These are phyloP conservation scores for Fulmarus glacialis DNA, from an alignment of 2,113 vertebrate genomes.

Conservation along the genomic window DNA sequence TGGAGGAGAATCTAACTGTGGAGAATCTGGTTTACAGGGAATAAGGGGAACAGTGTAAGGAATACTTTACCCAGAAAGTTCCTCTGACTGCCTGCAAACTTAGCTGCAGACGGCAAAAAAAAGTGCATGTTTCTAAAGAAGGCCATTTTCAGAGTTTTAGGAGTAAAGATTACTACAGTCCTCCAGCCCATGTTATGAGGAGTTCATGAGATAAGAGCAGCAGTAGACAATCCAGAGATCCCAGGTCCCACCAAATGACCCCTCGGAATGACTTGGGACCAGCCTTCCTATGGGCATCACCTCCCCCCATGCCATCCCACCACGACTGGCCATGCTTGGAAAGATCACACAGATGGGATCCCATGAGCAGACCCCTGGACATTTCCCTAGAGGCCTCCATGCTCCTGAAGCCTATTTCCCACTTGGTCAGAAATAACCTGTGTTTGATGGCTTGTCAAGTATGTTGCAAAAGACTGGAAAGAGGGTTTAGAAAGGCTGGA, in stretches of 20 bases:
- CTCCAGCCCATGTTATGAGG: neutral
- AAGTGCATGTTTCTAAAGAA: fast-evolving
- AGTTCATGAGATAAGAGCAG: neutral
- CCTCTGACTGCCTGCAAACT: neutral
- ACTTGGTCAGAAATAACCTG: neutral
- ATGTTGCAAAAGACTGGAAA: neutral
- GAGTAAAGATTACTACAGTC: too few relatives aligned
- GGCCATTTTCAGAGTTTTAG: neutral
- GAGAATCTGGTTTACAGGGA: neutral
- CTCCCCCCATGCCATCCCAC: fast-evolving
- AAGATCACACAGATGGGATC: neutral
- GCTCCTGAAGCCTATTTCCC: neutral
- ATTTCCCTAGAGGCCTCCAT: fast-evolving
- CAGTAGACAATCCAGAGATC: neutral
- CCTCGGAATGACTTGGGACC: fast-evolving
- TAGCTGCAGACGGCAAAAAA: neutral
- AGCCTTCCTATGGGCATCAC: neutral
- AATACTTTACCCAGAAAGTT: neutral
- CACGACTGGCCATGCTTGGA: fast-evolving
- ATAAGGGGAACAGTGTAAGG: fast-evolving
- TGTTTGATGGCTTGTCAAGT: neutral
- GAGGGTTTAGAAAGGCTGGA: neutral
- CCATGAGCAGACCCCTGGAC: neutral
- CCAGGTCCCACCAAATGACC: neutral
- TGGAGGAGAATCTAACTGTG: neutral